Evolutionary conservation across 2,797 vertebrate species (phyloP).

Genomic region (Parotocinclus haroldoi): DNA sequence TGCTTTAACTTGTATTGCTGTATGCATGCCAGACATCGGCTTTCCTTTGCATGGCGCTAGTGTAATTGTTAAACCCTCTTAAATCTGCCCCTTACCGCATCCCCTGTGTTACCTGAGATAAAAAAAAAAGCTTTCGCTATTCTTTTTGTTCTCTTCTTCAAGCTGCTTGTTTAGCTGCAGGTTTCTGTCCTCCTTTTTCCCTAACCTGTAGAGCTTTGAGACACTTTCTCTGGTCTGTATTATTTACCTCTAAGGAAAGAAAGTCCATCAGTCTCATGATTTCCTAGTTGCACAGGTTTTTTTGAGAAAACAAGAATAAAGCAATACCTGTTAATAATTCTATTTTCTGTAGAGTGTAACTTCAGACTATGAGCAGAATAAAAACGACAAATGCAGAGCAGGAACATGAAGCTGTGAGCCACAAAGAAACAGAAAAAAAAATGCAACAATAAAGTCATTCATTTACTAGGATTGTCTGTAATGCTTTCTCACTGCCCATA

Average conservation of each 20-base stretch:
- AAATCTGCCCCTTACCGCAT: slow-evolving; percentile 56
- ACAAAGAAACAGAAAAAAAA: slow-evolving; percentile 82
- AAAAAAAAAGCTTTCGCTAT: slow-evolving; percentile 10
- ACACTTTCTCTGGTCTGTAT: slow-evolving; percentile 80
- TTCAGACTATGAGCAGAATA: slow-evolving; percentile 23
- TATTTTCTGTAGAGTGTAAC: slow-evolving; percentile 77
- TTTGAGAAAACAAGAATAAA: slow-evolving; percentile 71
- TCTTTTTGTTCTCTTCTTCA: slow-evolving; percentile 56
- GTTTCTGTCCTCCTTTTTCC: slow-evolving; percentile 50
- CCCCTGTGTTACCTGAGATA: slow-evolving; percentile 59
- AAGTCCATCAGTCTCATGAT: slow-evolving; percentile 51
- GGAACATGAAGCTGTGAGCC: slow-evolving; percentile 89
- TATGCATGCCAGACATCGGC: slow-evolving; percentile 80
- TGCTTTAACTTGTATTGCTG: slow-evolving; percentile 82
- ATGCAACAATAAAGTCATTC: slow-evolving; percentile 88
- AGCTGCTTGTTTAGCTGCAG: slow-evolving; percentile 53
- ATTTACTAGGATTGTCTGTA: slow-evolving; percentile 66
- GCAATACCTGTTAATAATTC: slow-evolving; percentile 90
- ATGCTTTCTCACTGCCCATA: neutral
- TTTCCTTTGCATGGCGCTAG: slow-evolving; percentile 92
- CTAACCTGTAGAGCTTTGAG: slow-evolving; percentile 64
- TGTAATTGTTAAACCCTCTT: slow-evolving; percentile 78
- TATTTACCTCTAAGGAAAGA: slow-evolving; percentile 65
- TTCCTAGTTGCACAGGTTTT: slow-evolving; percentile 61
- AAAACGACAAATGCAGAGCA: slow-evolving; percentile 70